These are phyloP conservation scores for Selenia dentaria DNA, from an alignment of 2,888 invertebrate genomes.

Conservation along the genomic window DNA sequence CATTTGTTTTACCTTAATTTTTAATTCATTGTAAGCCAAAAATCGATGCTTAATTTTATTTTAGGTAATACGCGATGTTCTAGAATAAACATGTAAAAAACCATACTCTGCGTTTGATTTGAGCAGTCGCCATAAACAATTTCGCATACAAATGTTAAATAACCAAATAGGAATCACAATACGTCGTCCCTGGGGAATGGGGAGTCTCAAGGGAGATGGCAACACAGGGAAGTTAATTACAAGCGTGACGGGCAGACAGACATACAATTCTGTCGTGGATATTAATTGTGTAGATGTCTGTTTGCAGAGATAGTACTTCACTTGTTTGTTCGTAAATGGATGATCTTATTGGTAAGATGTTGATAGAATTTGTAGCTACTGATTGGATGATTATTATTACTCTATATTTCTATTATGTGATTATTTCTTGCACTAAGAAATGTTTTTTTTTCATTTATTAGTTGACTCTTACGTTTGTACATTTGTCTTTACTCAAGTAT, in stretches of 20 bases:
- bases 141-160: conserved; percentile 35
- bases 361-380: too few relatives aligned
- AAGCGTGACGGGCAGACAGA: conserved; percentile 33
- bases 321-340: background rate
- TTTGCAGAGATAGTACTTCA: background rate
- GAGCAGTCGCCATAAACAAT: conserved; percentile 27
- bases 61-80: too few relatives aligned
- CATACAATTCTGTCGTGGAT: conserved; percentile 31
- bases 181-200: conserved; percentile 5
- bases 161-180: conserved; percentile 33
- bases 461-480: too few relatives aligned
- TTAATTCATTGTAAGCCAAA: too few relatives aligned
- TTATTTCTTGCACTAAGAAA: too few relatives aligned
- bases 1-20: too few relatives aligned
- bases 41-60: too few relatives aligned
- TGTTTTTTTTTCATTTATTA: too few relatives aligned
- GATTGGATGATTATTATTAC: too few relatives aligned
- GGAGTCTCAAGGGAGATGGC: conserved; percentile 12
- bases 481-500: too few relatives aligned
- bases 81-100: too few relatives aligned
- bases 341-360: background rate
- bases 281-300: conserved; percentile 28
- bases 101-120: conserved; percentile 12
- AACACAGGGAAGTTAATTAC: conserved; percentile 36
- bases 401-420: too few relatives aligned